These are phyloP conservation scores for Pagrus major DNA, from an alignment of 2,113 vertebrate species.

Conservation along the genomic window DNA sequence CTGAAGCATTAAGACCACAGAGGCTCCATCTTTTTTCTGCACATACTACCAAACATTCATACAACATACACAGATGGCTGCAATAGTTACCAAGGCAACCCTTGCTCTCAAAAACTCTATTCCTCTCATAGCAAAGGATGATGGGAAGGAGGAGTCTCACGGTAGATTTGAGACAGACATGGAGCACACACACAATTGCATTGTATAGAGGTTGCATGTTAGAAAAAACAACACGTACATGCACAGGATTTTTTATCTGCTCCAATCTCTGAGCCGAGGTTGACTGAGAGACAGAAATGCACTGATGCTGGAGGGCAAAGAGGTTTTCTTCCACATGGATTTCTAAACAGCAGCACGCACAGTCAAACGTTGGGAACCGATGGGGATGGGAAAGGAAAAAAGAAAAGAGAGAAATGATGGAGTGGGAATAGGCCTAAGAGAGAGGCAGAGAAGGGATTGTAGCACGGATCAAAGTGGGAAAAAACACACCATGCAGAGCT, in stretches of 20 bases:
- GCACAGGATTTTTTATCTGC: constrained; percentile 38
- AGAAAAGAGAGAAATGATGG: constrained; percentile 17
- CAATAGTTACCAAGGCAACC: constrained; percentile 80
- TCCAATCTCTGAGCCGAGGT: constrained; percentile 41
- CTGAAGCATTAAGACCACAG: constrained; percentile 53
- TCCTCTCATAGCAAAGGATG: constrained; percentile 53
- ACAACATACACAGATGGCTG: constrained; percentile 70
- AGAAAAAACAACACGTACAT: neutral
- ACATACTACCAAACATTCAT: constrained; percentile 43
- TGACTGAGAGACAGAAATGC: constrained; percentile 54
- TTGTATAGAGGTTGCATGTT: neutral
- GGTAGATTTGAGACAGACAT: constrained; percentile 13
- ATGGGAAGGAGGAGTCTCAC: constrained; percentile 44
- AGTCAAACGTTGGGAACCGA: constrained; percentile 25
- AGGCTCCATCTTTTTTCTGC: constrained; percentile 44
- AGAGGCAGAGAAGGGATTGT: neutral
- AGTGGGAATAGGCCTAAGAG: neutral
- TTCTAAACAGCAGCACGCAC: constrained; percentile 27
- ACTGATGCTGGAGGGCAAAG: constrained; percentile 34
- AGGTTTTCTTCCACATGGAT: constrained; percentile 50
- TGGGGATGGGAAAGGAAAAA: neutral
- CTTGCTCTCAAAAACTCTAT: constrained; percentile 59
- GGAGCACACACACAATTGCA: neutral
- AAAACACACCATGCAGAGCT: constrained; percentile 22
- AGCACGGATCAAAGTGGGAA: neutral